These are phyloP conservation scores for Mayetiola destructor DNA, from an alignment of 2,888 invertebrate genomes.

Conservation along the genomic window DNA sequence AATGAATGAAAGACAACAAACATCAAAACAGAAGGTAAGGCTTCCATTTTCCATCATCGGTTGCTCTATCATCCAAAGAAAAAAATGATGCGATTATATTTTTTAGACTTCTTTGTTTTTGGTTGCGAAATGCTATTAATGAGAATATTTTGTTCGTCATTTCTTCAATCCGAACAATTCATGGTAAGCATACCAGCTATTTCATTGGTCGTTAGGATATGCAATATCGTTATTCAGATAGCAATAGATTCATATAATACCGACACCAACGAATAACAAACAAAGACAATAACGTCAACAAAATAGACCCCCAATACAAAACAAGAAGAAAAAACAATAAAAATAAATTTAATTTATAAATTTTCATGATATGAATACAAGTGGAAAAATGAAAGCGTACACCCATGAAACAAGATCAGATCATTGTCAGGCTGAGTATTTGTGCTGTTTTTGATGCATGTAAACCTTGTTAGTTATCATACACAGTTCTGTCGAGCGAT, in stretches of 20 bases:
- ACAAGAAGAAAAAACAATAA: slow-evolving; percentile 14
- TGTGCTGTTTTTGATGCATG: too few species aligned
- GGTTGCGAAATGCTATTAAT: not conserved
- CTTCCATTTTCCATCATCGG: not conserved
- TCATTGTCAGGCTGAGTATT: too few species aligned
- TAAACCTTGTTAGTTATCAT: too few species aligned
- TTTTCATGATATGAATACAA: slow-evolving; percentile 16
- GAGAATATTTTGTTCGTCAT: slow-evolving; percentile 1
- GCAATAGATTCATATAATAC: slow-evolving; percentile 11
- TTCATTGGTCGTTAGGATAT: not conserved
- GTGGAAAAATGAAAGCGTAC: not conserved
- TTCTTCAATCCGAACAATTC: too few species aligned
- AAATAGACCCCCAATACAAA: not conserved
- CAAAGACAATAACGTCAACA: not conserved
- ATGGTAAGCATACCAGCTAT: not conserved
- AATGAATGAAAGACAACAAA: not conserved
- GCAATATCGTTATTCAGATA: not conserved
- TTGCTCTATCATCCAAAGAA: too few species aligned
- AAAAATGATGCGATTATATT: too few species aligned
- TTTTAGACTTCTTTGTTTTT: not conserved
- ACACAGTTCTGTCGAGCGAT: too few species aligned
- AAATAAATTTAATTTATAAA: slow-evolving; percentile 16
- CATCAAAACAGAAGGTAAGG: slow-evolving; percentile 4
- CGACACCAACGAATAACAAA: not conserved
- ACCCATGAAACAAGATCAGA: too few species aligned